Base-by-base conservation (phyloP, 2,888 invertebrate species). In the Synergus itoensis region DNA sequence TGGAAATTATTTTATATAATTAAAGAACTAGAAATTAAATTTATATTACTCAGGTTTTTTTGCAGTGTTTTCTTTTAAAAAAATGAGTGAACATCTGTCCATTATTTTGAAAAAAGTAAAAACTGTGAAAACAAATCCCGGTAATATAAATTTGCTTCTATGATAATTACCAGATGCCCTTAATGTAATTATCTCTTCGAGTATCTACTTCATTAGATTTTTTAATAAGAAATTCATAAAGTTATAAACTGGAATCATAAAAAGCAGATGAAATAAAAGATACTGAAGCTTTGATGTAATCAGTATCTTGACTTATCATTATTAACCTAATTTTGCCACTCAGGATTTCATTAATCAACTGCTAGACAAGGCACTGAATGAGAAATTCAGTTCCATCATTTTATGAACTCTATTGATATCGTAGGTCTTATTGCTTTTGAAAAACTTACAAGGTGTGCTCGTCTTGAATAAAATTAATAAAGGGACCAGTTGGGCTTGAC, bases 381-480 rank as follows among this genome's bases (percentile, higher is more conserved):
- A 45, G 45, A 45, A 28, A 28, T 28, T 28, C 28, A 28, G 28
- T 28, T 28, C 28, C 3, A 45, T 45, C 5, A 5, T 36, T 36
- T 36, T 5, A 36, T 36, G 4, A 36, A 36, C 36, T 36, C 18
- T 21, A 45, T 16, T 40, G 41, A 65, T 53, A 21, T 48, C 28
- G 16, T 69, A 28, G 8, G 28, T 73, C 18, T 36, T 48, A 28
- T 69, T 12, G 12, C 64, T 28, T 64, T 73, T 53, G 36, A 53
- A 48, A 48, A 73, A 28, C 73, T 48, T 53, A 48, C 28, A 28
- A 36, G 28, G 28, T 36, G 53, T 73, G 16, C 36, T 36, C 48
- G 69, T 53, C 48, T 48, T 28, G 73, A 73, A 73, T 73, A 73
- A 53, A 73, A 73, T 73, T 73, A 73, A 73, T 73, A 73, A 73